phyloP scores from a whole-genome alignment of 1,140 invertebrate species.

The Drosophila neocordata region DNA sequence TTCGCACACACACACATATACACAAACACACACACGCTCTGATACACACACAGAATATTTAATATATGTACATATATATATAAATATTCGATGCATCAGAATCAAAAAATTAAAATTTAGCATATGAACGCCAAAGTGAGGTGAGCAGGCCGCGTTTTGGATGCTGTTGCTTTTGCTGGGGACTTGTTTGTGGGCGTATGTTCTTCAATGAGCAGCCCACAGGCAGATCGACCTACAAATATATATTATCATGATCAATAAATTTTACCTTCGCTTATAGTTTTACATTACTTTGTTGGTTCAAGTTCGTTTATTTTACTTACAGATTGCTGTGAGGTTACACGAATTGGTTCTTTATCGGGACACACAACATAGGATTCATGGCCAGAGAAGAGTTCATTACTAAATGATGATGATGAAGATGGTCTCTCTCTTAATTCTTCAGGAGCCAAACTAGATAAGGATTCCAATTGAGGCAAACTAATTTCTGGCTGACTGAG shows the following conservation, averaged over 20 bases:
- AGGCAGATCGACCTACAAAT: conserved; percentile 67
- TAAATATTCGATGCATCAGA: neutral
- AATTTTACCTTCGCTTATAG: conserved; percentile 20
- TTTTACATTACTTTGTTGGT: conserved; percentile 30
- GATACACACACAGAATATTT: neutral
- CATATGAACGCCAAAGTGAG: conserved; percentile 59
- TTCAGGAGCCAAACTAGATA: conserved; percentile 20
- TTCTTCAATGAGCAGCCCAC: conserved; percentile 75
- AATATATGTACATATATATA: neutral
- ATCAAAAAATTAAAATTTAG: conserved; percentile 39
- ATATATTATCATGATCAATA: neutral
- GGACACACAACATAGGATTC: conserved; percentile 76
- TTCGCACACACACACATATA: conserved; percentile 6
- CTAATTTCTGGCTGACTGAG: conserved; percentile 1
- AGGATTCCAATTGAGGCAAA: conserved; percentile 18
- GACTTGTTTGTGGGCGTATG: conserved; percentile 58
- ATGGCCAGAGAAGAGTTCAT: conserved; percentile 57
- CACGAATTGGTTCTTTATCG: conserved; percentile 60
- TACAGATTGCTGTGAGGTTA: conserved; percentile 71
- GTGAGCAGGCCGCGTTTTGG: conserved; percentile 64
- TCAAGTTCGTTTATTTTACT: conserved; percentile 42
- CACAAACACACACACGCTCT: neutral
- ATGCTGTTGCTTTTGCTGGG: conserved; percentile 37
- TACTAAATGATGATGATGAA: conserved; percentile 5
- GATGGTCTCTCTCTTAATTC: conserved; percentile 7